Percentiles rank a stretch among this genome's conserved stretches.
Evolutionary conservation across 1,140 invertebrate genomes (phyloP).

Genomic region (Plodia interpunctella): DNA sequence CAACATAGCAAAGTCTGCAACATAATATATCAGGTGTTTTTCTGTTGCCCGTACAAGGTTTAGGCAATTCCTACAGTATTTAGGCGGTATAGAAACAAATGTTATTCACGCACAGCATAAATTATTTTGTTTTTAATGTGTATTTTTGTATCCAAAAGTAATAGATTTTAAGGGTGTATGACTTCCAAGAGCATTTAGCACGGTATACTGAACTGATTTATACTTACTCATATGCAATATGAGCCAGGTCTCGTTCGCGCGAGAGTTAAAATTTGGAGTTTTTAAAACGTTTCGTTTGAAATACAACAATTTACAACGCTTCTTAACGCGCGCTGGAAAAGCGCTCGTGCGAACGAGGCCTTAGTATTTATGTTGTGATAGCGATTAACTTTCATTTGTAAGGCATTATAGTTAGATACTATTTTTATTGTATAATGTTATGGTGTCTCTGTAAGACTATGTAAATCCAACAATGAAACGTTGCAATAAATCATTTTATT

Average conservation of each 20-base stretch:
- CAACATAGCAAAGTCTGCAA: no score
- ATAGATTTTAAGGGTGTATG: neutral
- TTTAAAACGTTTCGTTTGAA: no score
- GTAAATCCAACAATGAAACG: neutral
- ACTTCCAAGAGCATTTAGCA: neutral
- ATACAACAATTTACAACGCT: no score
- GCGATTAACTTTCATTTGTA: no score
- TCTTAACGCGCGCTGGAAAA: no score
- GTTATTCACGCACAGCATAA: conserved; percentile 1
- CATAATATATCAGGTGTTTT: no score
- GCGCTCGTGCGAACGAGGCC: no score
- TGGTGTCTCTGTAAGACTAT: neutral
- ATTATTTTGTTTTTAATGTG: neutral
- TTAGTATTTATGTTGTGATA: no score
- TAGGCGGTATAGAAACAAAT: neutral
- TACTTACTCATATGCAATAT: neutral
- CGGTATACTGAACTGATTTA: neutral
- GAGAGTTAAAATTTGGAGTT: no score
- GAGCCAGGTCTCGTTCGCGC: no score
- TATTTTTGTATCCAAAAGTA: neutral
- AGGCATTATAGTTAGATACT: no score
- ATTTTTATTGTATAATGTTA: no score
- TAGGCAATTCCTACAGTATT: neutral
- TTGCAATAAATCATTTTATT: conserved; percentile 7
- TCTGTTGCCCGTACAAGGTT: neutral